These are phyloP conservation scores for Lobophora halterata DNA, from an alignment of 2,888 invertebrate species.

Conservation along the genomic window DNA sequence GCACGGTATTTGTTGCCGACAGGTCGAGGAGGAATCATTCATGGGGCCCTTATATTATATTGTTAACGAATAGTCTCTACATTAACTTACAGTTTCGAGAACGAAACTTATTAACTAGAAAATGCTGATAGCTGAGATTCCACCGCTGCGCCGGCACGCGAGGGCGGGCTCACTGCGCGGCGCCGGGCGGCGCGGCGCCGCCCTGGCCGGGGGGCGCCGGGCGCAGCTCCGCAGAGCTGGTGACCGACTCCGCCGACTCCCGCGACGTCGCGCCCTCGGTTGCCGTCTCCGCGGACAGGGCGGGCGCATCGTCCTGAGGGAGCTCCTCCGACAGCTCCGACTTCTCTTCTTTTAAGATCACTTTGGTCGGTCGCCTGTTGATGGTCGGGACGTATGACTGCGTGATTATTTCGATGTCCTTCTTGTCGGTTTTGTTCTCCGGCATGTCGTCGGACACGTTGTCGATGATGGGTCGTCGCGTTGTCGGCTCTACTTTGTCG, in stretches of 20 bases:
- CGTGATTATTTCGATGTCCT: slow-evolving; percentile 70
- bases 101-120: slow-evolving; percentile 72
- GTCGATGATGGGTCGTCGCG: slow-evolving; percentile 66
- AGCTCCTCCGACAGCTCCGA: slow-evolving; percentile 10
- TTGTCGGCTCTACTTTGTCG: slow-evolving; percentile 67
- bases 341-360: slow-evolving; percentile 56
- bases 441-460: slow-evolving; percentile 58
- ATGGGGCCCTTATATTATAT: slow-evolving; percentile 47
- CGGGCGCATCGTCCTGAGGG: slow-evolving; percentile 25
- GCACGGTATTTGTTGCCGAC: slow-evolving; percentile 25
- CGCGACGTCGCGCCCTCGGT: slow-evolving; percentile 29
- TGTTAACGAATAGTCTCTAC: slow-evolving; percentile 74
- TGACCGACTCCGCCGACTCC: slow-evolving; percentile 20
- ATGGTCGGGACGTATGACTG: slow-evolving; percentile 67
- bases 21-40: slow-evolving; percentile 54
- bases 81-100: slow-evolving; percentile 71
- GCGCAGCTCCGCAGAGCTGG: slow-evolving; percentile 3
- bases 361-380: slow-evolving; percentile 64
- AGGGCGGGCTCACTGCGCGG: slow-evolving; percentile 39
- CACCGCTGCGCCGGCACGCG: slow-evolving; percentile 35
- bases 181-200: slow-evolving; percentile 28
- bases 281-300: slow-evolving; percentile 34
- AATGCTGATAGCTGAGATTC: slow-evolving; percentile 73
- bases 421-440: slow-evolving; percentile 50
- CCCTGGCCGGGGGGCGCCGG: neutral